Evolutionary conservation across 2,797 vertebrate genomes (phyloP).

Genomic region (Salmo trutta): DNA sequence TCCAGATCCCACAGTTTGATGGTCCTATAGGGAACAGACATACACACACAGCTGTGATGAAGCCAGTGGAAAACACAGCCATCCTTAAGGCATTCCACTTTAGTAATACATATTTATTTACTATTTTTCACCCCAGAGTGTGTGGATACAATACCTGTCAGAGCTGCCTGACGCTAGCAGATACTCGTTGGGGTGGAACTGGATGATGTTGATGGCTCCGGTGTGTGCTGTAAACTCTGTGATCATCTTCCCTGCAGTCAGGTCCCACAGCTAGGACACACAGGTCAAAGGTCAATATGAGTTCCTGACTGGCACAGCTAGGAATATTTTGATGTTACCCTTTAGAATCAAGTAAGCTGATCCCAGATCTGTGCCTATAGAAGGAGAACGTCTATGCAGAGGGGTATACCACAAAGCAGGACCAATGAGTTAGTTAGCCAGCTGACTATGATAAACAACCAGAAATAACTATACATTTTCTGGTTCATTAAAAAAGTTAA

Average conservation of each 20-base stretch:
- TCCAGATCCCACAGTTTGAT: slow-evolving; percentile 96
- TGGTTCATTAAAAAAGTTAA: too few relatives aligned
- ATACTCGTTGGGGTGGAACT: slow-evolving; percentile 97
- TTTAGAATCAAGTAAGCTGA: too few relatives aligned
- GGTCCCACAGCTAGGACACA: slow-evolving; percentile 88
- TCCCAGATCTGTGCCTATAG: too few relatives aligned
- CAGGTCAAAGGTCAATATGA: not conserved
- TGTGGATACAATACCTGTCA: slow-evolving; percentile 79
- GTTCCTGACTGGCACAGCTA: not conserved
- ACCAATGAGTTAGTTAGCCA: too few relatives aligned
- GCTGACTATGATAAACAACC: too few relatives aligned
- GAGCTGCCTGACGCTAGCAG: slow-evolving; percentile 92
- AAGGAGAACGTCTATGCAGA: too few relatives aligned
- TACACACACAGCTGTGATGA: not conserved
- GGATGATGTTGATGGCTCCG: slow-evolving; percentile 84
- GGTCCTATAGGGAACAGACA: slow-evolving; percentile 72
- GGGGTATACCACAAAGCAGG: too few relatives aligned
- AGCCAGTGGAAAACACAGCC: not conserved
- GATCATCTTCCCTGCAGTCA: slow-evolving; percentile 91
- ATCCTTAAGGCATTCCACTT: not conserved
- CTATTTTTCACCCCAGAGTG: not conserved
- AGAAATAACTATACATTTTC: too few relatives aligned
- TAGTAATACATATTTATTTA: not conserved
- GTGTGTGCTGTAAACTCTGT: slow-evolving; percentile 90
- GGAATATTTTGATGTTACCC: too few relatives aligned